A percentile compares a stretch with the other conserved stretches of the same genome.
These are phyloP conservation scores for Brotula barbata DNA, from an alignment of 2,797 vertebrate genomes.

Conservation along the genomic window DNA sequence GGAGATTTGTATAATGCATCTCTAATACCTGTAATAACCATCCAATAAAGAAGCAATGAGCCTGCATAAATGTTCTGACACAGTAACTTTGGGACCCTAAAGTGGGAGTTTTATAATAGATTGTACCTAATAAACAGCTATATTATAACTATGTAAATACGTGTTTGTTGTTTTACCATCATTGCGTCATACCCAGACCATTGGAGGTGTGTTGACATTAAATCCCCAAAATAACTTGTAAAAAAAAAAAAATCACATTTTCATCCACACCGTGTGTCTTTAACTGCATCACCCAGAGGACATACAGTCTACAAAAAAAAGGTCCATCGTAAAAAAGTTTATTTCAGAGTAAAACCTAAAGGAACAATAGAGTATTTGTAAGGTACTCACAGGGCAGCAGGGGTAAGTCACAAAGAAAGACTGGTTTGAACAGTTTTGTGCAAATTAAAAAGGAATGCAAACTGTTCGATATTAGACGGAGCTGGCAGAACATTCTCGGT, in stretches of 20 bases:
- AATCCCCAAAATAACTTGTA: constrained; percentile 2
- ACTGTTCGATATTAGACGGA: constrained; percentile 70
- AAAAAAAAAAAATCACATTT: constrained; percentile 21
- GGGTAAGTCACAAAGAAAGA: constrained; percentile 37
- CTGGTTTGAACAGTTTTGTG: constrained; percentile 62
- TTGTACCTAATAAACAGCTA: no score
- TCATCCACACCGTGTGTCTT: constrained; percentile 30
- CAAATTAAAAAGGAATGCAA: constrained; percentile 69
- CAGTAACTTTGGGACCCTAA: no score
- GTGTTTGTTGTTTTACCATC: constrained; percentile 4
- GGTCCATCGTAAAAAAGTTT: constrained; percentile 42
- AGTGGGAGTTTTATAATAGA: no score
- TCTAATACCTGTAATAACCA: no score
- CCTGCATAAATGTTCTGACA: no score
- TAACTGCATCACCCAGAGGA: constrained; percentile 37
- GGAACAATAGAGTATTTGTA: constrained; percentile 65
- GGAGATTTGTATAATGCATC: no score
- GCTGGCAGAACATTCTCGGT: constrained; percentile 73
- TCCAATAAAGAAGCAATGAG: no score
- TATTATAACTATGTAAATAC: no score
- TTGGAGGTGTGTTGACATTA: background rate
- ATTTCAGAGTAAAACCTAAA: constrained; percentile 35
- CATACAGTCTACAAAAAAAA: constrained; percentile 40
- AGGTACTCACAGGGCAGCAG: constrained; percentile 43
- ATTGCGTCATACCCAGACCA: background rate